Percentiles rank a stretch among this genome's conserved stretches.
Conservation (phyloP, 2,797 vertebrate genomes). For the Tiaroga cobitis region DNA sequence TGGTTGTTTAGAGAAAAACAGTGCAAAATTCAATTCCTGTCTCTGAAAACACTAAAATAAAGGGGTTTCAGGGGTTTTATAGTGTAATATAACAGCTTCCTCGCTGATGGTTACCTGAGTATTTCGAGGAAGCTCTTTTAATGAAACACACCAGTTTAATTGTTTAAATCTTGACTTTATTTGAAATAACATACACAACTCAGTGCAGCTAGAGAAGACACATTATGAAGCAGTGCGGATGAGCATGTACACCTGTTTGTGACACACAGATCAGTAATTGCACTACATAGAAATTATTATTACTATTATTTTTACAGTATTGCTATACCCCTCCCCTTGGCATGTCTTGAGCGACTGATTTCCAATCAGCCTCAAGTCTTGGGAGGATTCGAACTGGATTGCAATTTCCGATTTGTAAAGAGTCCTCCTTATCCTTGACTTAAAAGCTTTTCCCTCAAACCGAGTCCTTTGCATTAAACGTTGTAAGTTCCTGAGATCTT, state of each 20-base stretch:
- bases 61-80: not conserved
- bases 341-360: slow-evolving; percentile 55
- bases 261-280: slow-evolving; percentile 63
- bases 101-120: not conserved
- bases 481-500: slow-evolving; percentile 71
- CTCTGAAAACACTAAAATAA: not conserved
- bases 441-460: slow-evolving; percentile 55
- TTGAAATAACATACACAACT: slow-evolving; percentile 67
- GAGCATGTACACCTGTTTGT: slow-evolving; percentile 58
- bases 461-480: slow-evolving; percentile 61
- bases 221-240: slow-evolving; percentile 64
- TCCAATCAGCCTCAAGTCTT: slow-evolving; percentile 46
- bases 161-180: slow-evolving; percentile 66
- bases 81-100: not conserved
- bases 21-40: not conserved
- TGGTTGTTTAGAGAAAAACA: not conserved
- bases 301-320: slow-evolving; percentile 70
- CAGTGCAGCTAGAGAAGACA: slow-evolving; percentile 76
- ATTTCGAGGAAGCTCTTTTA: slow-evolving; percentile 5
- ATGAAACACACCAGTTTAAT: slow-evolving; percentile 1
- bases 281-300: slow-evolving; percentile 64
- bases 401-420: slow-evolving; percentile 44
- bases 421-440: slow-evolving; percentile 33
- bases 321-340: slow-evolving; percentile 72
- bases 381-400: slow-evolving; percentile 52